Conservation (phyloP, 1,140 invertebrate genomes). For the Lordiphosa mommai region DNA sequence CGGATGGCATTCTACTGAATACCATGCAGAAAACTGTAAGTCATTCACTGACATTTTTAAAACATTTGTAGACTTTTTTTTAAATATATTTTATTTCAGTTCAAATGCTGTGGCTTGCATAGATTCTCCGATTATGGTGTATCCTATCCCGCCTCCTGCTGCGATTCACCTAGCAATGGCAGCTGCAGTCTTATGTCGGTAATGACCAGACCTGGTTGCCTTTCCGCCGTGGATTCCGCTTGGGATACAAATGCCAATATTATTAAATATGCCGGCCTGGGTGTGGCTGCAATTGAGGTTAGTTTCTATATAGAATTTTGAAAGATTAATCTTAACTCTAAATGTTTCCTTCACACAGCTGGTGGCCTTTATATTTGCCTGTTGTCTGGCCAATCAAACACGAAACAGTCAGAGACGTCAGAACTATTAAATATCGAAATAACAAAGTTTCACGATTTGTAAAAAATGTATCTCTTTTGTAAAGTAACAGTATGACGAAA, state of each 20-base stretch:
- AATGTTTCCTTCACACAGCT: conserved; percentile 32
- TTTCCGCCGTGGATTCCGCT: conserved; percentile 60
- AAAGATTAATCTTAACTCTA: neutral
- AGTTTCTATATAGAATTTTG: conserved; percentile 8
- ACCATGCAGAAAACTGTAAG: conserved; percentile 60
- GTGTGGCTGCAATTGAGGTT: conserved; percentile 85
- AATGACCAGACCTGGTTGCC: conserved; percentile 80
- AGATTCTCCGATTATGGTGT: conserved; percentile 79
- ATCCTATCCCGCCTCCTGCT: conserved; percentile 79
- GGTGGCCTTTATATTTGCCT: conserved; percentile 72
- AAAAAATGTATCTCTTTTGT: conserved; percentile 8
- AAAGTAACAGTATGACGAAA: neutral
- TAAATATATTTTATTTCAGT: conserved; percentile 76
- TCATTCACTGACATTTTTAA: no score
- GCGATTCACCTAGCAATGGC: conserved; percentile 64
- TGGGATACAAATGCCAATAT: conserved; percentile 81
- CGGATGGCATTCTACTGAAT: conserved; percentile 39
- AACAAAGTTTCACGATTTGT: neutral
- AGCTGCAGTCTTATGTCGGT: conserved; percentile 49
- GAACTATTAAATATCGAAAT: conserved; percentile 39
- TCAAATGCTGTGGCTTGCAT: conserved; percentile 84
- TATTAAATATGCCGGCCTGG: conserved; percentile 84
- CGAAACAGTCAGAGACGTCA: conserved; percentile 59
- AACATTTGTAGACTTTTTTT: no score
- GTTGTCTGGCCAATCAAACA: conserved; percentile 71